Evolutionary conservation across 2,888 invertebrate species (phyloP), one percentile per base, ranked within the genome.

Genomic region (Augiades crinisus): DNA sequence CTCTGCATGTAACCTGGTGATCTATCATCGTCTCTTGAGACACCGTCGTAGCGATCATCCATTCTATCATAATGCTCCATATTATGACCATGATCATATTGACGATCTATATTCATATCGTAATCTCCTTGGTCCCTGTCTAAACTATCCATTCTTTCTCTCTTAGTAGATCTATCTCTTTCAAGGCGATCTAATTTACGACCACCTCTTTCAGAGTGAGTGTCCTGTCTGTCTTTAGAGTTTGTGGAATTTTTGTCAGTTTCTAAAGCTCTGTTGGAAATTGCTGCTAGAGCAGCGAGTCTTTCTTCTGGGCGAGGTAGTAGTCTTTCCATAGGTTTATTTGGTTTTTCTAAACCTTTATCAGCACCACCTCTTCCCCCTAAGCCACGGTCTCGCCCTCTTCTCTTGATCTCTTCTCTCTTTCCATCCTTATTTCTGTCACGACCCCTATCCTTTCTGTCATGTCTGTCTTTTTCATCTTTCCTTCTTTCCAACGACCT

Each of bases 381-480:
- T 38, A 85, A 67, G n/a, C 88, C 86, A 50, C 84, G 70, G 19
- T 86, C 87, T 24, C 91, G 76, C 7, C 86, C 89, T 54, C 91
- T 72, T 58, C 92, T 76, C 63, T 91, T 87, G 49, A 88, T 81
- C 53, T 92, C 91, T 58, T 87, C 86, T 62, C 89, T 75, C 77
- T 90, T 90, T 60, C 69, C 77, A 56, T 88, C 94, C 47, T 92
- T 79, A 59, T 89, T 91, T 56, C 92, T 82, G 81, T 90, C 91
- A 49, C 95, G 92, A 46, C 94, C 94, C 57, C 95, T 88, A 59
- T 95, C 95, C 59, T 93, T 93, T 41, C 94, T 87, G 53, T 94
- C 94, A 58, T 93, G 87, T 66, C 91, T 81, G 61, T 92, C 92
- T 68, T 91, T 90, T 38, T 91, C 91, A 55, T 90, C 84, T 68